A percentile compares a stretch with the other conserved stretches of the same genome.
Evolutionary conservation across 2,113 vertebrate species (phyloP).

Genomic region (Dromas ardeola): DNA sequence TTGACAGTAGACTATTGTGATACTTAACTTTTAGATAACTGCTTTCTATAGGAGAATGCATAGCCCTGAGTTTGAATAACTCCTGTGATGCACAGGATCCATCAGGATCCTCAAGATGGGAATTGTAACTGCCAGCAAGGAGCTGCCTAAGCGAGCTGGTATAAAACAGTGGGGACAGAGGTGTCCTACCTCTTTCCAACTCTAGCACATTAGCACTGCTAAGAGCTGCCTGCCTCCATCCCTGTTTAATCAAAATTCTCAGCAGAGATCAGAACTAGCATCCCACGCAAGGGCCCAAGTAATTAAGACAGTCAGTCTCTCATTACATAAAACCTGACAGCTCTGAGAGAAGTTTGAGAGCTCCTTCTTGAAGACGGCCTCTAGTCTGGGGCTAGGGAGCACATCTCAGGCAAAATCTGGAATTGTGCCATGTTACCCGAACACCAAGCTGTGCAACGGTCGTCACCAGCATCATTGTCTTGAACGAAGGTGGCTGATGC

Average conservation of each 20-base stretch:
- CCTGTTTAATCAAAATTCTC: background rate
- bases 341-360: background rate
- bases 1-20: background rate
- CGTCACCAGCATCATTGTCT: background rate
- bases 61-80: background rate
- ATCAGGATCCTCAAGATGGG: background rate
- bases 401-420: background rate
- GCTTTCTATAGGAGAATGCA: background rate
- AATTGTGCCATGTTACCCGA: background rate
- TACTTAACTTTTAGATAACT: background rate
- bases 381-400: background rate
- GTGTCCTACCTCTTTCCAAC: background rate
- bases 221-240: background rate
- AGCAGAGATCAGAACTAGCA: background rate
- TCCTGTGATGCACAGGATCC: background rate
- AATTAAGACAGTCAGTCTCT: background rate
- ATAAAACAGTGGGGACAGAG: background rate
- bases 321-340: background rate
- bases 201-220: background rate
- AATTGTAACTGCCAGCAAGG: background rate
- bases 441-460: background rate
- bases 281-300: background rate
- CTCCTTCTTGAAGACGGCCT: background rate
- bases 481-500: background rate
- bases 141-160: background rate